phyloP scores from a whole-genome alignment of 2,113 vertebrate species.

The Hassar affinis region DNA sequence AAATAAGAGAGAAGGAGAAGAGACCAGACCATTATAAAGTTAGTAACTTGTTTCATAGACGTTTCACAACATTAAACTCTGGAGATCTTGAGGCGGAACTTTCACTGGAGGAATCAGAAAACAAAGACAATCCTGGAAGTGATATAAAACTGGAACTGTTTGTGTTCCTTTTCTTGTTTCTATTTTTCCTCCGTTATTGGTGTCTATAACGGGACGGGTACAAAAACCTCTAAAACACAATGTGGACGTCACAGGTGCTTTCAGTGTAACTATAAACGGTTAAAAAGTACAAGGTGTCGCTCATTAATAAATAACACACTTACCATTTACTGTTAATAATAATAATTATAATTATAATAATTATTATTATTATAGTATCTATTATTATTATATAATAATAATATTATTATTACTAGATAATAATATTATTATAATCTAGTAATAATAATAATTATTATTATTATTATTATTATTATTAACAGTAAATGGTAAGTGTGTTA shows the following conservation, averaged over 20 bases:
- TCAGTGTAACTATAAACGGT: not conserved
- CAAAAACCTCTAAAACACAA: not conserved
- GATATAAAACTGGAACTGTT: not conserved
- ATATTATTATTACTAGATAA: too few relatives aligned
- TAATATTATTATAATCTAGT: too few relatives aligned
- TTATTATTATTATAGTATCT: too few relatives aligned
- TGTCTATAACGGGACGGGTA: not conserved
- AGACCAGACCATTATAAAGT: constrained; percentile 9
- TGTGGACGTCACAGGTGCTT: not conserved
- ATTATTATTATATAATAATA: too few relatives aligned
- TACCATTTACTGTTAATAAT: not conserved
- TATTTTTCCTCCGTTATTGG: not conserved
- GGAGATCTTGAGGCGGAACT: not conserved
- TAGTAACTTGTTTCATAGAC: not conserved
- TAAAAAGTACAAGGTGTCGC: not conserved
- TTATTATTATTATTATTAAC: too few relatives aligned
- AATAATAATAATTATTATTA: too few relatives aligned
- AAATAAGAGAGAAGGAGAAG: not conserved
- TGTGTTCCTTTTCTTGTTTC: not conserved
- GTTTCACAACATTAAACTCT: constrained; percentile 10
- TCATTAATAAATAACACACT: not conserved
- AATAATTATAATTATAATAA: too few relatives aligned
- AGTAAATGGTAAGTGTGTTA: not conserved
- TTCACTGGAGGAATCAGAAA: not conserved
- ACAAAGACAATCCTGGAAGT: not conserved